These are phyloP conservation scores for Elanoides forficatus DNA, from an alignment of 2,113 vertebrate species.

Conservation along the genomic window DNA sequence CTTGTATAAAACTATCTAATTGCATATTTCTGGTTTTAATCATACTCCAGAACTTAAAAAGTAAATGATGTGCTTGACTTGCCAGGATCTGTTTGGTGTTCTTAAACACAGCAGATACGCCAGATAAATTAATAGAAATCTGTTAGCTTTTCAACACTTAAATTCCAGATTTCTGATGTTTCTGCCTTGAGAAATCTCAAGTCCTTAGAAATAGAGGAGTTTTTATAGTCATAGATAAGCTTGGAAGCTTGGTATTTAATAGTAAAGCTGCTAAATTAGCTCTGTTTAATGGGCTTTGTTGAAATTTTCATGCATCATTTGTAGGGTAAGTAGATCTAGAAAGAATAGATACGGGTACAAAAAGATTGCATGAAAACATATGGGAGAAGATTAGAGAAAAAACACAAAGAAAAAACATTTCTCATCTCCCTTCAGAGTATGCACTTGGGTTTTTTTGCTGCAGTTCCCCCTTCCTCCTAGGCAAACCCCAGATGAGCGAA, in stretches of 20 bases:
- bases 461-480: background rate
- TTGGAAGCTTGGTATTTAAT: background rate
- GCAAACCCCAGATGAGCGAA: background rate
- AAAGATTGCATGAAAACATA: background rate
- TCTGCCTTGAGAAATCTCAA: background rate
- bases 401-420: background rate
- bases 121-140: background rate
- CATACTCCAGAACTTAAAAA: background rate
- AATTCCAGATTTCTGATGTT: background rate
- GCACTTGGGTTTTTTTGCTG: background rate
- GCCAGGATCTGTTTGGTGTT: background rate
- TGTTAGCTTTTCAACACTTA: background rate
- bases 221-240: background rate
- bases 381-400: background rate
- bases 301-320: background rate
- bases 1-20: background rate
- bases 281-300: background rate
- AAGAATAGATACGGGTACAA: background rate
- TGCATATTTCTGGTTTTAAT: background rate
- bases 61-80: background rate
- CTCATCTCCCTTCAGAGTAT: background rate
- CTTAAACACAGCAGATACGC: background rate
- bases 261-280: background rate
- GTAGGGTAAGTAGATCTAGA: background rate
- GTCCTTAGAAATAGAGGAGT: background rate